Evolutionary conservation across 2,888 invertebrate species (phyloP), one percentile per base, ranked within the genome.

Genomic region (Mythimna loreyi): DNA sequence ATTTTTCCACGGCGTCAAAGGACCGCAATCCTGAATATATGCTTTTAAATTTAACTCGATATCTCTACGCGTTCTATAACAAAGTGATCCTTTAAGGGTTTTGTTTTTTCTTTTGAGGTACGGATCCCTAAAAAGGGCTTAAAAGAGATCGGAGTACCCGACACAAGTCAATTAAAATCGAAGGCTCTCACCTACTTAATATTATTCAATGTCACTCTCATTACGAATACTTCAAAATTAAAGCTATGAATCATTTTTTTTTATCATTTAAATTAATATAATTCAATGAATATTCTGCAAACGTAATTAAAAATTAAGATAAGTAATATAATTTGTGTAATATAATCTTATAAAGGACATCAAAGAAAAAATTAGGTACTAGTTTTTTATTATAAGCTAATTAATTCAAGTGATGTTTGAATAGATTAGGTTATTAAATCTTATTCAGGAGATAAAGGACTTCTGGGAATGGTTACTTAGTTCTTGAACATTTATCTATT

Each of bases 171-270:
- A 65, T 50, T 30, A 0, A 25, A 16, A 11, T 7, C 21, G 13
- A n/a, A n/a, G 40, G 21, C 45, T 16, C 4, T 52, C n/a, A 25
- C 11, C 11, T 30, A 30, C 16, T 25, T 40, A 70, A 58, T 61
- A 53, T 66, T 72, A 56, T 64, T 57, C 49, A 43, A 56, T 77
- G 23, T 47, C 50, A 50, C 36, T 62, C 61, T 67, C 57, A 61
- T 72, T 61, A 72, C 9, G 3, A n/a, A 45, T 36, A 45, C 28
- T 58, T 45, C 53, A 33, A 47, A 67, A 75, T 67, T 61, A 75
- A 47, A 45, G 47, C 47, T 23, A 67, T 49, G 59, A 65, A 77
- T 72, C 53, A 53, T 72, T 75, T 61, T 53, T 23, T 61, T 72
- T 78, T 36, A 58, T 45, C 58, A 70, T 70, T 47, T 11, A 23